These are phyloP conservation scores for Pharmacophagus antenor DNA, from an alignment of 2,888 invertebrate species.

Conservation along the genomic window DNA sequence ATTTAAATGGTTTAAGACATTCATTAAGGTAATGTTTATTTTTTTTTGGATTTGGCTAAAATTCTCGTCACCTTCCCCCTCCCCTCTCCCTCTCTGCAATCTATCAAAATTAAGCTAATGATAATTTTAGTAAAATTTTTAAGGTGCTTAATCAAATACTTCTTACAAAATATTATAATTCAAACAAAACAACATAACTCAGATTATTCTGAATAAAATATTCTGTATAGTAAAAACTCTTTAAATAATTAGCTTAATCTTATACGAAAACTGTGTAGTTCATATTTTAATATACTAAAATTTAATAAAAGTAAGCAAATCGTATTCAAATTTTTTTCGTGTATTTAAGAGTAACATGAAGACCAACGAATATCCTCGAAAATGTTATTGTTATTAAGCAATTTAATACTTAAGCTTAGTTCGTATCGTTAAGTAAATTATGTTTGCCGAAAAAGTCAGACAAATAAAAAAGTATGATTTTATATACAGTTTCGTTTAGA, in stretches of 20 bases:
- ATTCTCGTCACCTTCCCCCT: too few species aligned
- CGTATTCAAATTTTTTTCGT: not conserved
- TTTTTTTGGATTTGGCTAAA: too few species aligned
- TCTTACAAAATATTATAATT: too few species aligned
- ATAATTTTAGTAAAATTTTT: too few species aligned
- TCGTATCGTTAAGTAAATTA: not conserved
- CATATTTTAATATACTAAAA: not conserved
- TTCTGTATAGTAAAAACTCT: not conserved
- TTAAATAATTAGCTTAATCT: not conserved
- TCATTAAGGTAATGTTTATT: not conserved
- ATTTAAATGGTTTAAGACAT: not conserved
- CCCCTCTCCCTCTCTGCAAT: too few species aligned
- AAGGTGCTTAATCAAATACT: too few species aligned
- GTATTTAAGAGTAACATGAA: not conserved
- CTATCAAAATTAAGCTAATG: too few species aligned
- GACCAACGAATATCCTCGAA: not conserved
- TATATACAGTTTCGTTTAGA: slow-evolving; percentile 5
- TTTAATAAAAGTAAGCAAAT: not conserved
- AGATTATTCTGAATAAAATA: not conserved
- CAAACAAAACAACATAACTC: too few species aligned
- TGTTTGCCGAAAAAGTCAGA: slow-evolving; percentile 4
- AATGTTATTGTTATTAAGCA: slow-evolving; percentile 1
- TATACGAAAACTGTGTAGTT: not conserved
- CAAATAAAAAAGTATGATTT: not conserved
- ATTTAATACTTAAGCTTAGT: not conserved